A percentile compares a stretch with the other conserved stretches of the same genome.
These are phyloP conservation scores for Cochlearius cochlearius DNA, from an alignment of 2,113 vertebrate species.

Conservation along the genomic window DNA sequence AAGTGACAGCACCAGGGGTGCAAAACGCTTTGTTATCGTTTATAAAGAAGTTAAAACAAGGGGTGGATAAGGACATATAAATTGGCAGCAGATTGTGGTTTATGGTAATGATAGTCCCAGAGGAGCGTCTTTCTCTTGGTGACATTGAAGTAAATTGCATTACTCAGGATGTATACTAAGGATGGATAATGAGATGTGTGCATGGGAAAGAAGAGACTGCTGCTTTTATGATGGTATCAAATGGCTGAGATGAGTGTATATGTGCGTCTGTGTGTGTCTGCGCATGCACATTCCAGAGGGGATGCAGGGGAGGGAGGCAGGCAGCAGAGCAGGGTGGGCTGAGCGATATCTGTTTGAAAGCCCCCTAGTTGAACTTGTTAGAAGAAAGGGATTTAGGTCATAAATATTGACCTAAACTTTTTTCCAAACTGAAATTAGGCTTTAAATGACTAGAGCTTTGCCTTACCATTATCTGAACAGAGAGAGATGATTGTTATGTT, in stretches of 20 bases:
- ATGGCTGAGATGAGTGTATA: neutral
- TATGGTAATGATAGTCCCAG: conserved; percentile 62
- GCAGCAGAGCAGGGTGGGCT: neutral
- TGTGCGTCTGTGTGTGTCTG: neutral
- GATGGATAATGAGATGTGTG: conserved; percentile 66
- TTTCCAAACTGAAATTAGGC: neutral
- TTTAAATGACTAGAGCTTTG: neutral
- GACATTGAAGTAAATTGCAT: conserved; percentile 74
- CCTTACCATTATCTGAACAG: neutral
- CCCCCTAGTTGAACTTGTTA: neutral
- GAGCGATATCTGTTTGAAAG: neutral
- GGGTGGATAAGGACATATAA: conserved; percentile 45
- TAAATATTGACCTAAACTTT: neutral
- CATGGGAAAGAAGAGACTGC: neutral
- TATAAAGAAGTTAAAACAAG: conserved; percentile 51
- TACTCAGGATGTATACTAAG: conserved; percentile 57
- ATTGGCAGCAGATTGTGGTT: conserved; percentile 70
- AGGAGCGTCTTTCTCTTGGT: conserved; percentile 65
- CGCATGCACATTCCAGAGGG: neutral
- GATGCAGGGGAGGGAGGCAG: neutral
- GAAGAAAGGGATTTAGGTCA: neutral
- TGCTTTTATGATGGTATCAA: conserved; percentile 44
- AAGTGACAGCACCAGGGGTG: neutral
- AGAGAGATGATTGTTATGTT: neutral
- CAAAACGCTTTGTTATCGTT: conserved; percentile 9